Conservation (phyloP, 2,797 vertebrate genomes). For the Distichodus sexfasciatus region DNA sequence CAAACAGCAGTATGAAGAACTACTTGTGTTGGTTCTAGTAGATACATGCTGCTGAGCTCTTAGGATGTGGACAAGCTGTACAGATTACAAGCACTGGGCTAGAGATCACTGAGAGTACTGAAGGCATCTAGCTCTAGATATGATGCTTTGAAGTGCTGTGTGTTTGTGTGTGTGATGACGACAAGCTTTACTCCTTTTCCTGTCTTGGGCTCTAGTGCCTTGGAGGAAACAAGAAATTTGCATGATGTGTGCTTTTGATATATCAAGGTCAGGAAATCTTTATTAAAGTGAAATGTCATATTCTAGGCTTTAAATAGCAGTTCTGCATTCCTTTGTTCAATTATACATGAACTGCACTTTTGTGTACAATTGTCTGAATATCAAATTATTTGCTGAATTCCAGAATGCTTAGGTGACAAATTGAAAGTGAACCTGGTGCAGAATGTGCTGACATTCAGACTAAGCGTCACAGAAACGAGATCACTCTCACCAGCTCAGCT, state of each 20-base stretch:
- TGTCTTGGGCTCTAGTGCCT: constrained; percentile 9
- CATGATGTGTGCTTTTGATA: constrained; percentile 3
- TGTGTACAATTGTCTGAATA: neutral
- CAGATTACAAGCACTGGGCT: constrained; percentile 14
- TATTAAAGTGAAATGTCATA: neutral
- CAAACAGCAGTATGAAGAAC: neutral
- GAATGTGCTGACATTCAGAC: neutral
- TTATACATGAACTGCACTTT: neutral
- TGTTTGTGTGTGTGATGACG: constrained; percentile 15
- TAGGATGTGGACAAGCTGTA: constrained; percentile 20
- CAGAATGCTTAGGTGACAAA: neutral
- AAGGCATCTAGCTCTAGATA: constrained; percentile 11
- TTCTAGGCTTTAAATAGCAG: no score
- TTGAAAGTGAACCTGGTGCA: neutral
- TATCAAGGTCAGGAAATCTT: constrained; percentile 30
- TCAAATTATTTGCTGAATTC: neutral
- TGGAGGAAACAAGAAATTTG: neutral
- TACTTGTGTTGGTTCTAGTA: no score
- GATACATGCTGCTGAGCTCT: constrained; percentile 1
- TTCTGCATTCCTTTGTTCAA: neutral
- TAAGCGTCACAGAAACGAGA: neutral
- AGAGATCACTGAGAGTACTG: constrained; percentile 22
- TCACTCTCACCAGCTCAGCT: neutral
- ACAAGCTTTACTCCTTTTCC: constrained; percentile 37
- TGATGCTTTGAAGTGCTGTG: constrained; percentile 30